Conservation (phyloP, 2,888 invertebrate genomes). For the Heliconius aoede region DNA sequence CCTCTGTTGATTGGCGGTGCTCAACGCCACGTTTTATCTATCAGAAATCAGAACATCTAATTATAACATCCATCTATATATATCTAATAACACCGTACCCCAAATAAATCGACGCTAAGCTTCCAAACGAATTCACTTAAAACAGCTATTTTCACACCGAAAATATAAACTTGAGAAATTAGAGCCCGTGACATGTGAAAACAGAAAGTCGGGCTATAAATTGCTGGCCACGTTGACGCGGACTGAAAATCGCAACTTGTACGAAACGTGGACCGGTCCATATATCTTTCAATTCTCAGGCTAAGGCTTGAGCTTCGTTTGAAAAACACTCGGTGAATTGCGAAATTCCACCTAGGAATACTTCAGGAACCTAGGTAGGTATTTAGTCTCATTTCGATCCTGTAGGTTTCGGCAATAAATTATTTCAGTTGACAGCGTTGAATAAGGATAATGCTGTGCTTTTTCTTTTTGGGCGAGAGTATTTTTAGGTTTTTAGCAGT, state of each 20-base stretch:
- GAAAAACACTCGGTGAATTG: conserved; percentile 50
- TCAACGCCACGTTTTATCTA: no score
- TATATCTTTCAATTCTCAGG: conserved; percentile 68
- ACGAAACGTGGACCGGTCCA: conserved; percentile 75
- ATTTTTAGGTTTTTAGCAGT: neutral
- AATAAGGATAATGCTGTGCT: neutral
- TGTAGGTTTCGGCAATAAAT: conserved; percentile 41
- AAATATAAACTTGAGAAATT: conserved; percentile 59
- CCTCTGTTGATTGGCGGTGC: no score
- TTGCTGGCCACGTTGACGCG: conserved; percentile 74
- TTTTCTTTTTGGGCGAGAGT: neutral
- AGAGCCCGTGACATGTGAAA: conserved; percentile 69
- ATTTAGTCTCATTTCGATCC: no score
- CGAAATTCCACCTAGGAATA: conserved; percentile 39
- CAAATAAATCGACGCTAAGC: neutral
- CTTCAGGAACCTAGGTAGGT: no score
- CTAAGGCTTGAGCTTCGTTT: conserved; percentile 59
- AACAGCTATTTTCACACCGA: conserved; percentile 33
- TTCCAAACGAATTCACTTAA: neutral
- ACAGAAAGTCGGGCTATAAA: conserved; percentile 78
- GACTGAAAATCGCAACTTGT: conserved; percentile 72
- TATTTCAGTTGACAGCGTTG: conserved; percentile 35
- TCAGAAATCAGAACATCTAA: no score
- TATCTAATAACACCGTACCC: no score
- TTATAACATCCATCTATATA: no score